A percentile compares a stretch with the other conserved stretches of the same genome.
Conservation (phyloP, 2,888 invertebrate genomes). For the Platynereis dumerilii region DNA sequence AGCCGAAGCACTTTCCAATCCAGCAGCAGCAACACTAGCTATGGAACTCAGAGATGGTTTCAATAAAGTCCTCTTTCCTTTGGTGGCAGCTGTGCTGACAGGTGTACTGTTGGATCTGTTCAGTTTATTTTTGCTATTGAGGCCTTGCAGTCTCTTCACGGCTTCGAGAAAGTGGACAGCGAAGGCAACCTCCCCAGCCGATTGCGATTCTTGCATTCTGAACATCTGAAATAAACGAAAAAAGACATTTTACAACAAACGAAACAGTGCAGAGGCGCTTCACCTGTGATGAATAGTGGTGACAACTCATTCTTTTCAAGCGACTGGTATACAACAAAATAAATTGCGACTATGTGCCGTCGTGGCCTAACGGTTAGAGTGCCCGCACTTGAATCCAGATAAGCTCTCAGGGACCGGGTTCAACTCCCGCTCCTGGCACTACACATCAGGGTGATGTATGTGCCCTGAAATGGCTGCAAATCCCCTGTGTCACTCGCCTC, state of each 20-base stretch:
- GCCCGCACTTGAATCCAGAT: too few species aligned
- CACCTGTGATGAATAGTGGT: too few species aligned
- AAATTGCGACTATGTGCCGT: neutral
- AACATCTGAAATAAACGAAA: slow-evolving; percentile 56
- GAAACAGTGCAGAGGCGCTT: too few species aligned
- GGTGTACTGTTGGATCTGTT: neutral
- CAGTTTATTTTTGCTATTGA: slow-evolving; percentile 5
- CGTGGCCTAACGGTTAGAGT: too few species aligned
- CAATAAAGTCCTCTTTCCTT: neutral
- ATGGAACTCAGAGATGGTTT: slow-evolving; percentile 22
- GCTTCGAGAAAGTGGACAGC: slow-evolving; percentile 47
- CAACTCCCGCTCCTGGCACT: too few species aligned
- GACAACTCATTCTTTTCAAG: slow-evolving; percentile 11
- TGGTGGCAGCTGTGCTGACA: neutral
- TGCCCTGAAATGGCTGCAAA: too few species aligned
- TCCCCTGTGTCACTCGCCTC: too few species aligned
- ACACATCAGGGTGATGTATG: too few species aligned
- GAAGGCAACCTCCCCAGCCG: slow-evolving; percentile 51
- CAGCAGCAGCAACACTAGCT: slow-evolving; percentile 41
- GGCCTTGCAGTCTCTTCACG: slow-evolving; percentile 42
- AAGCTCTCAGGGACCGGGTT: too few species aligned
- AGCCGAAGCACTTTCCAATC: slow-evolving; percentile 50
- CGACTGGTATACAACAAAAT: neutral
- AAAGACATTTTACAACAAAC: too few species aligned
- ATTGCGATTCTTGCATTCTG: slow-evolving; percentile 46